Evolutionary conservation across 2,797 vertebrate species (phyloP).

Genomic region (Numenius phaeopus): DNA sequence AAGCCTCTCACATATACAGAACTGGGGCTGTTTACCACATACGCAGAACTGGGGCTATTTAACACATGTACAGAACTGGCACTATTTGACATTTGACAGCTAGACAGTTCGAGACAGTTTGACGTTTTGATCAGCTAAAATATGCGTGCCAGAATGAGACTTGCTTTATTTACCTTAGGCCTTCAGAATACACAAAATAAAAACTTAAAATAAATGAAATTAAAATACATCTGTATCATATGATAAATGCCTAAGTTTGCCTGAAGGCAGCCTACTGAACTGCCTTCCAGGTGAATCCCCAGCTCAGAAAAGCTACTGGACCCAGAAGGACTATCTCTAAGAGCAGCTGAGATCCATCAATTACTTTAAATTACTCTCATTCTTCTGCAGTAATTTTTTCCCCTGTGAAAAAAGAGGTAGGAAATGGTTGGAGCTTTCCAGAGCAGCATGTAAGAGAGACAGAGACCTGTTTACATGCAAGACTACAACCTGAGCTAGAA

Average conservation of each 20-base stretch:
- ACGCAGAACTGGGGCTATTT: not conserved
- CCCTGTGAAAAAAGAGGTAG: not conserved
- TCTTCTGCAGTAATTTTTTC: not conserved
- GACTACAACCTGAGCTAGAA: not conserved
- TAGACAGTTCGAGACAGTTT: not conserved
- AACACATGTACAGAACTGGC: not conserved
- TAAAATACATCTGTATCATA: not conserved
- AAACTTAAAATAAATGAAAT: not conserved
- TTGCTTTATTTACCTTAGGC: not conserved
- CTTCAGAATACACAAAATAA: not conserved
- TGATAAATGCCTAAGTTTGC: not conserved
- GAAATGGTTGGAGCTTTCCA: not conserved
- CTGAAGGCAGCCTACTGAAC: not conserved
- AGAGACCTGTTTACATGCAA: not conserved
- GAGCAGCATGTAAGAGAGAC: not conserved
- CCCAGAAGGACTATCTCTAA: not conserved
- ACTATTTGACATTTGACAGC: not conserved
- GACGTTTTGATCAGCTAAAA: not conserved
- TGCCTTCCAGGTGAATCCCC: not conserved
- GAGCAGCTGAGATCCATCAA: not conserved
- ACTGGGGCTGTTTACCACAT: not conserved
- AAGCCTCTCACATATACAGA: not conserved
- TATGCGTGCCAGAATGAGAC: not conserved
- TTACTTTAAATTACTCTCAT: not conserved
- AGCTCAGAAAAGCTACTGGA: not conserved